These are phyloP conservation scores for Myocastor coypus DNA, from an alignment of 2,113 vertebrate genomes.

Conservation along the genomic window DNA sequence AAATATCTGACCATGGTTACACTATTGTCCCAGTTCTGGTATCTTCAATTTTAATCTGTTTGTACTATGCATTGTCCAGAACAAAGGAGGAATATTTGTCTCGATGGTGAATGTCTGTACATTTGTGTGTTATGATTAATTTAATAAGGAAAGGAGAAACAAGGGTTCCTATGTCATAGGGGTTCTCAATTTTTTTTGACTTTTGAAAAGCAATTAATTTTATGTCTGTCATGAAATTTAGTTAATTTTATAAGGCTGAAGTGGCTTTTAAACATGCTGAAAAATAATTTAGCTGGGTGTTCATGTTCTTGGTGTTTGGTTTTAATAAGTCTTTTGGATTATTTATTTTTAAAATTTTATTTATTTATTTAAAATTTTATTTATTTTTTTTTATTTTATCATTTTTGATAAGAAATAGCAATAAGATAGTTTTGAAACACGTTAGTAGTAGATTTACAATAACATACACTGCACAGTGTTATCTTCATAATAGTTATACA, in stretches of 20 bases:
- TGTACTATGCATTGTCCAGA: not conserved
- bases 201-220: not conserved
- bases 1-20: not conserved
- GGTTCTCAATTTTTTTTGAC: not conserved
- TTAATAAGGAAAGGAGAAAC: not conserved
- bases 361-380: too few relatives aligned
- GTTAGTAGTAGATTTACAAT: too few relatives aligned
- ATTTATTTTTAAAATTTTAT: too few relatives aligned
- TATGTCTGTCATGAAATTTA: not conserved
- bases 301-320: not conserved
- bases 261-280: conserved; percentile 8
- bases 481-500: too few relatives aligned
- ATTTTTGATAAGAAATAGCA: too few relatives aligned
- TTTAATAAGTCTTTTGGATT: conserved; percentile 6
- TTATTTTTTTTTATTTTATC: too few relatives aligned
- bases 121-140: not conserved
- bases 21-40: not conserved
- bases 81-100: not conserved
- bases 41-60: not conserved
- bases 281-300: not conserved
- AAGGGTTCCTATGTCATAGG: not conserved
- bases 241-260: conserved; percentile 14
- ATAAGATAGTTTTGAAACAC: too few relatives aligned
- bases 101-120: not conserved
- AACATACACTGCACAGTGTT: too few relatives aligned